Conservation (phyloP, 2,113 vertebrate genomes). For the Cyphomyrus discorhynchus region DNA sequence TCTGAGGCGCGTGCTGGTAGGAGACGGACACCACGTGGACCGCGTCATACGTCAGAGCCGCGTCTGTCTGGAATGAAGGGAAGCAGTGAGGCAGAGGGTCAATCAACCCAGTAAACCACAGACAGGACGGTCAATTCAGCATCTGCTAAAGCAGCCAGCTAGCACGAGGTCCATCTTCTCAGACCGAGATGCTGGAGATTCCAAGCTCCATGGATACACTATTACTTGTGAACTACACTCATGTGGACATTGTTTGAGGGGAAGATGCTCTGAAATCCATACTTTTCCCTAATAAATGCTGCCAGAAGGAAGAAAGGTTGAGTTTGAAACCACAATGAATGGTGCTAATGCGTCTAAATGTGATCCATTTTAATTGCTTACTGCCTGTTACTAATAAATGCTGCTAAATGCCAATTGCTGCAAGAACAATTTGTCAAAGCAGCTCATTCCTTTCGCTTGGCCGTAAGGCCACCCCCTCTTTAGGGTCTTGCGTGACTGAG, state of each 20-base stretch:
- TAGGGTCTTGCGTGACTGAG: neutral
- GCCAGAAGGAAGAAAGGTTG: neutral
- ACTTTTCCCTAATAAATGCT: neutral
- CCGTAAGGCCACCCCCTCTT: neutral
- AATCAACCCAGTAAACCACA: neutral
- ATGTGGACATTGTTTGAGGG: neutral
- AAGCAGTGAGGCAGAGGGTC: slow-evolving; percentile 52
- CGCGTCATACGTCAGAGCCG: slow-evolving; percentile 91
- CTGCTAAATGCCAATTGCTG: neutral
- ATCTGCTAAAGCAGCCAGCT: neutral
- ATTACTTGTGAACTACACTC: neutral
- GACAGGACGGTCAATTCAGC: neutral
- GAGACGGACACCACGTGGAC: slow-evolving; percentile 98
- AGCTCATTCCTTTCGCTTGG: neutral
- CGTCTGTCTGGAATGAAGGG: slow-evolving; percentile 90
- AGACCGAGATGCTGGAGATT: neutral
- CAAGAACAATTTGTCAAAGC: neutral
- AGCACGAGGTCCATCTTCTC: neutral
- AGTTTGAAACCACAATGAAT: neutral
- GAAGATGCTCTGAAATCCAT: neutral
- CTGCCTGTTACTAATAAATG: neutral
- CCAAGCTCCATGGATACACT: neutral
- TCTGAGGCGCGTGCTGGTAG: slow-evolving; percentile 92
- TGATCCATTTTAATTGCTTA: neutral
- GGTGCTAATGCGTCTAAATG: neutral